A percentile compares a stretch with the other conserved stretches of the same genome.
phyloP scores from a whole-genome alignment of 2,797 vertebrate genomes.

The Macrochelys suwanniensis region DNA sequence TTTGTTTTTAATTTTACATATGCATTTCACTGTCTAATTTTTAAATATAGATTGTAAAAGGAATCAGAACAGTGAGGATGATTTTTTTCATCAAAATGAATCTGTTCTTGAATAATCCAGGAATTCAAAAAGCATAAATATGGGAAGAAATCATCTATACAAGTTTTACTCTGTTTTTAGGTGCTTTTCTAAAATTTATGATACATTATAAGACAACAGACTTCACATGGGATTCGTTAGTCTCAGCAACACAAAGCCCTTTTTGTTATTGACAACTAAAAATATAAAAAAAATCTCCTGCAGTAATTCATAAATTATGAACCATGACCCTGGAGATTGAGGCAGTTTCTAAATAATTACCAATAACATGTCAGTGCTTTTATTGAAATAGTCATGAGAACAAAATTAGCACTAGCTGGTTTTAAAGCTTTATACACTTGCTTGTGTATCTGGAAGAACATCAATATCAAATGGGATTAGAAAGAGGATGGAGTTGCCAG shows the following conservation, averaged over 20 bases:
- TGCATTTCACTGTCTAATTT: slow-evolving; percentile 26
- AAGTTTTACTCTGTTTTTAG: not conserved
- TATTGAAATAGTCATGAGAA: slow-evolving; percentile 40
- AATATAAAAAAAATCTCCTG: not conserved
- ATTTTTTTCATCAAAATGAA: not conserved
- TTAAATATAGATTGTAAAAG: slow-evolving; percentile 50
- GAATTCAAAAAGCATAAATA: slow-evolving; percentile 63
- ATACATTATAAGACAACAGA: not conserved
- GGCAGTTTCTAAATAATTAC: slow-evolving; percentile 66
- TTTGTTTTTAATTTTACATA: not conserved
- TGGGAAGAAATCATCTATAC: not conserved
- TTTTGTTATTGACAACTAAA: slow-evolving; percentile 33
- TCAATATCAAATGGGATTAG: not conserved
- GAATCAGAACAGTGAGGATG: slow-evolving; percentile 25
- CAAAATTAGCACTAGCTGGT: slow-evolving; percentile 42
- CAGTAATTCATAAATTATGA: slow-evolving; percentile 29
- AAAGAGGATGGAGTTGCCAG: not conserved
- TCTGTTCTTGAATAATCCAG: slow-evolving; percentile 45
- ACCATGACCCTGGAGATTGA: slow-evolving; percentile 23
- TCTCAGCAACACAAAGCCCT: not conserved
- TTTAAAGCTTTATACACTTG: slow-evolving; percentile 6
- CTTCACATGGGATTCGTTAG: slow-evolving; percentile 42
- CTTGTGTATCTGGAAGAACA: slow-evolving; percentile 32
- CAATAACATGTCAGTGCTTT: slow-evolving; percentile 7
- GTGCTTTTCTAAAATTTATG: slow-evolving; percentile 38